phyloP scores from a whole-genome alignment of 2,113 vertebrate species.

The Rhinoderma darwinii region DNA sequence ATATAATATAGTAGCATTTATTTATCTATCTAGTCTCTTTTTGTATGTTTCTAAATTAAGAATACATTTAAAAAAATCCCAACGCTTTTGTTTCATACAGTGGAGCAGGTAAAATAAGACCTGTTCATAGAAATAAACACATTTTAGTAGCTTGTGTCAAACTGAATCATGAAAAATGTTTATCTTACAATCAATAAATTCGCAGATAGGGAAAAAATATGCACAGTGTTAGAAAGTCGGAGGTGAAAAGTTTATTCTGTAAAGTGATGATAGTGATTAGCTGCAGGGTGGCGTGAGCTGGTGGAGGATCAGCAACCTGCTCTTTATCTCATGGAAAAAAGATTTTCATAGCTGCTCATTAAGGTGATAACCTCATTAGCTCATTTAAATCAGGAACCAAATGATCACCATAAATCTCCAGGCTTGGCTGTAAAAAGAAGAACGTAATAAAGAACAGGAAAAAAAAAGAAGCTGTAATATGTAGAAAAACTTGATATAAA shows the following conservation, averaged over 20 bases:
- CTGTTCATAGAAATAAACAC: neutral
- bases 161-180: constrained; percentile 33
- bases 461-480: neutral
- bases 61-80: too few relatives aligned
- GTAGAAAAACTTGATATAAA: neutral
- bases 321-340: constrained; percentile 44
- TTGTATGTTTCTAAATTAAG: too few relatives aligned
- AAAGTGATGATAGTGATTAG: constrained; percentile 28
- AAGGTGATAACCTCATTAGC: constrained; percentile 52
- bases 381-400: constrained; percentile 41
- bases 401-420: constrained; percentile 42
- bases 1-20: too few relatives aligned
- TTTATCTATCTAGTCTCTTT: too few relatives aligned
- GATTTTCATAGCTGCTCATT: constrained; percentile 46
- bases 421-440: neutral
- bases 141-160: constrained; percentile 21
- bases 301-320: constrained; percentile 26
- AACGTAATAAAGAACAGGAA: neutral
- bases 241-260: constrained; percentile 54
- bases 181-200: constrained; percentile 49
- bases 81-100: neutral
- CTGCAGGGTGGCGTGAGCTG: constrained; percentile 28
- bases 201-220: constrained; percentile 29
- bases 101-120: neutral
- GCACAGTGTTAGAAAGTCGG: constrained; percentile 32